These are phyloP conservation scores for Progne subis DNA, from an alignment of 2,113 vertebrate species.

Conservation along the genomic window DNA sequence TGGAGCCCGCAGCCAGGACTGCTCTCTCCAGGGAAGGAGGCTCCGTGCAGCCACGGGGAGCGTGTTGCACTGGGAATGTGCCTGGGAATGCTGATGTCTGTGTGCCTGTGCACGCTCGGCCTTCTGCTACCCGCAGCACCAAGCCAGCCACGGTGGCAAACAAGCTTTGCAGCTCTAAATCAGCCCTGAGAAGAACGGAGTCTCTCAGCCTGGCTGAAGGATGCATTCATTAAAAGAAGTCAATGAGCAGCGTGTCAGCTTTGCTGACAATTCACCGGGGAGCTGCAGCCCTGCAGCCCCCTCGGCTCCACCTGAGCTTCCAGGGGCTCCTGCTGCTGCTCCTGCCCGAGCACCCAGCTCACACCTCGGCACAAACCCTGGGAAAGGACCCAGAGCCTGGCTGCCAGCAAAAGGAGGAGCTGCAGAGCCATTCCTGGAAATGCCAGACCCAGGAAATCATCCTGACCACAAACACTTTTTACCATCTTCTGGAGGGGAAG, in stretches of 20 bases:
- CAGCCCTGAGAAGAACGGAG: background rate
- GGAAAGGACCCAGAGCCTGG: background rate
- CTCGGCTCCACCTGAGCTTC: background rate
- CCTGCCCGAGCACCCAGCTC: background rate
- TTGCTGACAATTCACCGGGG: background rate
- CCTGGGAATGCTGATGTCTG: background rate
- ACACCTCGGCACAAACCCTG: background rate
- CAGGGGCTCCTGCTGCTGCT: background rate
- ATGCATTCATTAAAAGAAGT: background rate
- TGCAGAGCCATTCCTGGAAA: background rate
- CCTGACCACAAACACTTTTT: background rate
- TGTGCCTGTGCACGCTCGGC: background rate
- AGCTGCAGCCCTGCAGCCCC: background rate
- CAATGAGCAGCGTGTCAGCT: background rate
- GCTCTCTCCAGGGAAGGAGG: background rate
- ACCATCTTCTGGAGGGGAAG: background rate
- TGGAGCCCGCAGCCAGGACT: background rate
- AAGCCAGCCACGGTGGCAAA: background rate
- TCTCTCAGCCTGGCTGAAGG: background rate
- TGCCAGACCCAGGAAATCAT: background rate
- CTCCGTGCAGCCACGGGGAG: background rate
- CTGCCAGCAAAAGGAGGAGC: background rate
- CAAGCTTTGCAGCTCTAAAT: background rate
- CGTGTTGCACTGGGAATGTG: rapidly evolving
- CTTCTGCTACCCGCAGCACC: background rate